phyloP scores from a whole-genome alignment of 2,113 vertebrate species.

The Maccullochella peelii region DNA sequence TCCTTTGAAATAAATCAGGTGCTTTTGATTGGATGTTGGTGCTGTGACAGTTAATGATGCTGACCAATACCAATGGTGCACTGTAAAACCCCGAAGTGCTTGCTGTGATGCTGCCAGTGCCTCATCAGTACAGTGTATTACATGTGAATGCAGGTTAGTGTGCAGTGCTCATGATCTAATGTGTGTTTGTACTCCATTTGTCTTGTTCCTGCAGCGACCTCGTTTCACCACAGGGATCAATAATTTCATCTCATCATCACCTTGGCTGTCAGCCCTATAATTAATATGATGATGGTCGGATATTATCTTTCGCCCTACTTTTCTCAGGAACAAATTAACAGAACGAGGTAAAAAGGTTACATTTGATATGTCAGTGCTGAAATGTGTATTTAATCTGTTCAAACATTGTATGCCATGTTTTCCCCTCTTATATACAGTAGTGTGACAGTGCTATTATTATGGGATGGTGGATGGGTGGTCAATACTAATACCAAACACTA shows the following conservation, averaged over 20 bases:
- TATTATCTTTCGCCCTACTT: not conserved
- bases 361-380: not conserved
- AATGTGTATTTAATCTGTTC: not conserved
- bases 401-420: not conserved
- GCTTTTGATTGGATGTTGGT: not conserved
- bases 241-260: constrained; percentile 14
- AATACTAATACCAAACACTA: constrained; percentile 53
- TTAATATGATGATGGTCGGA: not conserved
- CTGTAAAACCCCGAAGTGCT: not conserved
- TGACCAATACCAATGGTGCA: not conserved
- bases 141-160: not conserved
- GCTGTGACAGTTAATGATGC: not conserved
- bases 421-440: not conserved
- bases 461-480: not conserved
- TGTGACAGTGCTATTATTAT: not conserved
- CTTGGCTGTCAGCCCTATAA: not conserved
- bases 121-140: not conserved
- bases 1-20: not conserved
- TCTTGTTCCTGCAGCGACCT: constrained; percentile 6
- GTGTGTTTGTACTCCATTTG: not conserved
- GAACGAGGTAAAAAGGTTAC: fast-evolving
- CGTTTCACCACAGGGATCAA: constrained; percentile 4
- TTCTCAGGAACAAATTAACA: not conserved
- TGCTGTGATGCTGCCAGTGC: not conserved
- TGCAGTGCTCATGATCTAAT: not conserved